Percentiles rank a stretch among this genome's conserved stretches.
These are phyloP conservation scores for Bathybates hornii DNA, from an alignment of 2,113 vertebrate genomes.

Conservation along the genomic window DNA sequence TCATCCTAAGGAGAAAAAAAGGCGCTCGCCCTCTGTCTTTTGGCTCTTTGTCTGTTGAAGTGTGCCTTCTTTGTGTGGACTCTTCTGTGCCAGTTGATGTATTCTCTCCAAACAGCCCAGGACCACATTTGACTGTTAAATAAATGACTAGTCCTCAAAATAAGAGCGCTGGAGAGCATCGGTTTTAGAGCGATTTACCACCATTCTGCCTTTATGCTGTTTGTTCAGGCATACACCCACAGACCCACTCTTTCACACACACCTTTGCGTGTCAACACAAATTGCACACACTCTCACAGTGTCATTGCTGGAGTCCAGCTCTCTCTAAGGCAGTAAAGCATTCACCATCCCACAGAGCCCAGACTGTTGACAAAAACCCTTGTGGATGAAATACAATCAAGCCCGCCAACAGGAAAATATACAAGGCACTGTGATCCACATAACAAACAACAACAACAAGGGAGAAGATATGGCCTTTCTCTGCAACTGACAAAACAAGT, in stretches of 20 bases:
- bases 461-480: constrained; percentile 13
- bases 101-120: constrained; percentile 52
- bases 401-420: constrained; percentile 14
- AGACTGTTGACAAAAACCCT: constrained; percentile 41
- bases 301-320: neutral
- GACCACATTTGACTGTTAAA: constrained; percentile 68
- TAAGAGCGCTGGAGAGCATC: constrained; percentile 42
- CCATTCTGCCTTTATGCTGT: constrained; percentile 7
- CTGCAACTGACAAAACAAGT: constrained; percentile 14
- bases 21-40: constrained; percentile 45
- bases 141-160: constrained; percentile 62
- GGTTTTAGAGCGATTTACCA: constrained; percentile 55
- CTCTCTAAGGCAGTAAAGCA: constrained; percentile 9
- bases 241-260: neutral
- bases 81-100: constrained; percentile 51
- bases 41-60: constrained; percentile 66
- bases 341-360: constrained; percentile 30
- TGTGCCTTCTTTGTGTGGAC: constrained; percentile 65
- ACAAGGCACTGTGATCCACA: constrained; percentile 16
- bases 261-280: neutral
- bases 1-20: constrained; percentile 44
- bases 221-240: constrained; percentile 9
- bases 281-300: constrained; percentile 9
- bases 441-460: constrained; percentile 23
- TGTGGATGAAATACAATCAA: constrained; percentile 45